Evolutionary conservation across 2,113 vertebrate species (phyloP).

Genomic region (Elgaria multicarinata): DNA sequence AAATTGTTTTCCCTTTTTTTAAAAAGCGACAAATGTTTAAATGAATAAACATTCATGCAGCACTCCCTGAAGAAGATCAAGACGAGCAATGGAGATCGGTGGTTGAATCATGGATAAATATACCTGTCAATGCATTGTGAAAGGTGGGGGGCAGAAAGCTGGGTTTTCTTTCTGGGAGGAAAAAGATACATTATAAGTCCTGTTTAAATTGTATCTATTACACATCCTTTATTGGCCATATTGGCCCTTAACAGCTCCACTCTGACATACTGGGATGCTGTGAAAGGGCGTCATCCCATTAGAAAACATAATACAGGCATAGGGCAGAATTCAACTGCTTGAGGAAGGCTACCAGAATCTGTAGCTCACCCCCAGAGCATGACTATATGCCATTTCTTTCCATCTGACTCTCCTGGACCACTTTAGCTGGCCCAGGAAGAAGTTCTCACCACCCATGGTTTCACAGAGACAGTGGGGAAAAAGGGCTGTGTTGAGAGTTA

Average conservation of each 20-base stretch:
- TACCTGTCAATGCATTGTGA: background rate
- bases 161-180: background rate
- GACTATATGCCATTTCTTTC: background rate
- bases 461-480: background rate
- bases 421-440: background rate
- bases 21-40: background rate
- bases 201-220: background rate
- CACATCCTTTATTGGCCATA: background rate
- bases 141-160: background rate
- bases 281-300: background rate
- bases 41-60: background rate
- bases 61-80: background rate
- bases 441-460: background rate
- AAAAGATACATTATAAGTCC: background rate
- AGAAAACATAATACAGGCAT: background rate
- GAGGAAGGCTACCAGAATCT: background rate
- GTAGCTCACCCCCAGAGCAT: background rate
- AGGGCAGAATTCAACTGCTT: background rate
- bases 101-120: background rate
- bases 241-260: too few species aligned
- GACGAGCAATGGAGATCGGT: background rate
- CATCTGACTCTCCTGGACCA: background rate
- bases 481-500: background rate
- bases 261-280: background rate
- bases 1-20: background rate